These are phyloP conservation scores for Molossus alvarezi DNA, from an alignment of 2,797 vertebrate genomes.

Conservation along the genomic window DNA sequence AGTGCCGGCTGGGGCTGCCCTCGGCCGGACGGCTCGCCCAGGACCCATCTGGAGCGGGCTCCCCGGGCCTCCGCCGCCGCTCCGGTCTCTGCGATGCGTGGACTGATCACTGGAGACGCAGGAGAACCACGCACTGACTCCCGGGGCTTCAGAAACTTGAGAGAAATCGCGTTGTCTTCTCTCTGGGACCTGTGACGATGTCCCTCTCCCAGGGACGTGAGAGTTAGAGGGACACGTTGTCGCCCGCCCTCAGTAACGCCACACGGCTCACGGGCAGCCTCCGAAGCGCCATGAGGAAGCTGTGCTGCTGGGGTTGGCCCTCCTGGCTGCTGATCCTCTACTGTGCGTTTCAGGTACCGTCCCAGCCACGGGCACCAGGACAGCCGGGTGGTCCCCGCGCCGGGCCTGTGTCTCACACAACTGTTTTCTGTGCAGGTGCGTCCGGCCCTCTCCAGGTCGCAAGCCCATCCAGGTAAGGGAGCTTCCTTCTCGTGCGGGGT, in stretches of 20 bases:
- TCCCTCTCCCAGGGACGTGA: neutral
- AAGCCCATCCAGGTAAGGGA: slow-evolving; percentile 90
- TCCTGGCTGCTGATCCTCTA: slow-evolving; percentile 86
- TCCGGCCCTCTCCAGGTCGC: slow-evolving; percentile 79
- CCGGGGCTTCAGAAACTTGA: neutral
- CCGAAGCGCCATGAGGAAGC: slow-evolving; percentile 82
- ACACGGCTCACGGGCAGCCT: neutral
- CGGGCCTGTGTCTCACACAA: neutral
- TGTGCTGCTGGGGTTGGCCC: slow-evolving; percentile 43
- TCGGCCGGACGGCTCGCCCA: neutral
- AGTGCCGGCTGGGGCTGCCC: neutral
- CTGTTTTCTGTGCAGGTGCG: slow-evolving; percentile 87
- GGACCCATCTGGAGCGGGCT: neutral
- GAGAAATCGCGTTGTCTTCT: neutral
- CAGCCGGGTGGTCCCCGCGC: too few species aligned
- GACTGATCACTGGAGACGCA: slow-evolving; percentile 65
- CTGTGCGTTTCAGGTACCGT: slow-evolving; percentile 87
- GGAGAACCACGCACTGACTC: neutral
- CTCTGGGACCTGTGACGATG: slow-evolving; percentile 65
- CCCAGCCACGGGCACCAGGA: neutral
- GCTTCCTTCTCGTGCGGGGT: rapidly evolving
- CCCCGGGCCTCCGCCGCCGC: too few species aligned
- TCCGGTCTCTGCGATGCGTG: neutral
- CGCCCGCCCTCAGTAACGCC: slow-evolving; percentile 10
- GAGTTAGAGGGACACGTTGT: slow-evolving; percentile 6